Conservation (phyloP, 1,140 invertebrate species). For the Pogonognathellus flavescens region DNA sequence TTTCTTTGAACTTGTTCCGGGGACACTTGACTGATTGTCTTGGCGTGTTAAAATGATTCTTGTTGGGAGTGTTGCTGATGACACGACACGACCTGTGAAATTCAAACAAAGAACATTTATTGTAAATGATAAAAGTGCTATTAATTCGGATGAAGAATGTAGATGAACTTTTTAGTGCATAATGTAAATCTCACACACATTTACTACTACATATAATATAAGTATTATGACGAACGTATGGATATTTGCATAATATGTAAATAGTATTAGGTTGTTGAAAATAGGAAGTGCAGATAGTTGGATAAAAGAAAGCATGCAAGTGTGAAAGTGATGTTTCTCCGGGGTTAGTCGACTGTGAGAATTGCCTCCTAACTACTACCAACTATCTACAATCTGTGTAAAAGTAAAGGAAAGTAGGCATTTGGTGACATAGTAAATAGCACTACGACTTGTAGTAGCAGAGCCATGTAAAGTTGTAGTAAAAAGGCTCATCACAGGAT, state of each 20-base stretch:
- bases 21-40: slow-evolving; percentile 37
- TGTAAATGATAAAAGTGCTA: slow-evolving; percentile 14
- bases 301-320: slow-evolving; percentile 17
- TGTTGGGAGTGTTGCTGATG: slow-evolving; percentile 17
- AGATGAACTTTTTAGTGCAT: neutral
- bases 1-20: neutral
- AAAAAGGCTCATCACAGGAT: slow-evolving; percentile 53
- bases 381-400: neutral
- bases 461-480: neutral
- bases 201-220: neutral
- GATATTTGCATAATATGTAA: neutral
- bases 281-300: neutral
- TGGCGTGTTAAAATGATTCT: slow-evolving; percentile 25
- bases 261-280: neutral
- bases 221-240: neutral
- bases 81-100: slow-evolving; percentile 23
- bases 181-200: neutral
- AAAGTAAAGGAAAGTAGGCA: neutral
- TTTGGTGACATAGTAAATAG: neutral
- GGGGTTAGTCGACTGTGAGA: slow-evolving; percentile 21
- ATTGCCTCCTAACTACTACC: slow-evolving; percentile 22
- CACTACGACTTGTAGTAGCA: neutral
- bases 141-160: slow-evolving; percentile 27
- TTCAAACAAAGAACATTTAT: slow-evolving; percentile 22
- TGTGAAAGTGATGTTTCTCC: slow-evolving; percentile 44